These are phyloP conservation scores for Epinephelus lanceolatus DNA, from an alignment of 2,113 vertebrate species.

Conservation along the genomic window DNA sequence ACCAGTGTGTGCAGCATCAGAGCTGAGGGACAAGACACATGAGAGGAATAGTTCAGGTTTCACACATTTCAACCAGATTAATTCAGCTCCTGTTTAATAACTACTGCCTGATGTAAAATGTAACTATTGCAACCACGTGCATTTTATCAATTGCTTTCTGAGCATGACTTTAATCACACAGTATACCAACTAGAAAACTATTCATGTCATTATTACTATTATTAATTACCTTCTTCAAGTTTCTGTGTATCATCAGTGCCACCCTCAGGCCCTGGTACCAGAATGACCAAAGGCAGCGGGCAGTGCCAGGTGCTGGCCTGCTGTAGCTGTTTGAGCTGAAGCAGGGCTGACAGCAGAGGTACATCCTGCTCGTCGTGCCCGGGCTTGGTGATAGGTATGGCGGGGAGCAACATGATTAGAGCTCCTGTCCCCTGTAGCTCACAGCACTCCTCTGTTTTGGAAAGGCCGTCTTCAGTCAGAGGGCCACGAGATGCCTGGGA, in stretches of 20 bases:
- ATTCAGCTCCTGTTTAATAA: not conserved
- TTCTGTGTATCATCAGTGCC: conserved; percentile 26
- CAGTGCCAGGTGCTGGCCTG: conserved; percentile 90
- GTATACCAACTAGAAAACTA: not conserved
- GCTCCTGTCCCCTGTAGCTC: conserved; percentile 90
- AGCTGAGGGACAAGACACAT: conserved; percentile 79
- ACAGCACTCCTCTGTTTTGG: conserved; percentile 82
- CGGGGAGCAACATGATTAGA: conserved; percentile 90
- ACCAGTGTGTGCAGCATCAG: conserved; percentile 90
- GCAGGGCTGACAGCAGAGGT: conserved; percentile 89
- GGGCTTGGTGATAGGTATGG: conserved; percentile 42
- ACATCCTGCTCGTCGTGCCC: conserved; percentile 84
- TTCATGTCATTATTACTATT: not conserved
- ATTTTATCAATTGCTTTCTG: not conserved
- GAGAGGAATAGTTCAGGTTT: conserved; percentile 7
- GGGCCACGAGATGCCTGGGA: conserved; percentile 87
- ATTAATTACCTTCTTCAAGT: conserved; percentile 77
- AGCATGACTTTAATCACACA: not conserved
- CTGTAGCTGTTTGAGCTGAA: conserved; percentile 93
- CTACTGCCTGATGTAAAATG: not conserved
- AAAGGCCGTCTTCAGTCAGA: conserved; percentile 82
- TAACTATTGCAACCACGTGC: not conserved
- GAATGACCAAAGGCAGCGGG: conserved; percentile 87
- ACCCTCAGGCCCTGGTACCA: conserved; percentile 81
- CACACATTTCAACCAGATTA: not conserved